These are phyloP conservation scores for Apis florea DNA, from an alignment of 1,140 invertebrate genomes.

Conservation along the genomic window DNA sequence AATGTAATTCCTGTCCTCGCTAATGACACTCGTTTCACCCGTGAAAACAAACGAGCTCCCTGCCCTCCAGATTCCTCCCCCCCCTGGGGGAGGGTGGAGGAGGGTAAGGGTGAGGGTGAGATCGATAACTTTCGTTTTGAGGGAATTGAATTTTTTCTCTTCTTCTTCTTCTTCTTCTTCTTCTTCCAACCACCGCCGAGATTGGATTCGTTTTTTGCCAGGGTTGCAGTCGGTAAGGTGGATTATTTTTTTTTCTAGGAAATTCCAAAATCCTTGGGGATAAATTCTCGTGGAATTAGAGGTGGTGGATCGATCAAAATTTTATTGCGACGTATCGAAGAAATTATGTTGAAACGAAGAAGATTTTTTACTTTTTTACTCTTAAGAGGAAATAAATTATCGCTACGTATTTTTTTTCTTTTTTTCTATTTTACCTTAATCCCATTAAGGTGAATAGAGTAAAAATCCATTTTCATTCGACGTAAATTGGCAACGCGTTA, in stretches of 20 bases:
- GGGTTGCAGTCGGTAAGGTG: not conserved
- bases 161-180: not conserved
- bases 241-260: not conserved
- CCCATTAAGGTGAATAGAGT: no score
- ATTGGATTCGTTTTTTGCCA: not conserved
- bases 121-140: constrained; percentile 26
- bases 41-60: constrained; percentile 39
- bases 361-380: no score
- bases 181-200: no score
- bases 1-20: constrained; percentile 48
- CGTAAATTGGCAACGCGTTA: not conserved
- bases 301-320: no score
- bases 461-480: not conserved
- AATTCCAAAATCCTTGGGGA: not conserved
- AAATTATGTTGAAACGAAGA: no score
- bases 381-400: no score
- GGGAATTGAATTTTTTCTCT: constrained; percentile 20
- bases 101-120: not conserved
- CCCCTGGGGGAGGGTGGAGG: not conserved
- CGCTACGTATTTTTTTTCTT: no score
- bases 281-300: not conserved
- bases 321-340: not conserved
- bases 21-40: constrained; percentile 50
- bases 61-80: not conserved
- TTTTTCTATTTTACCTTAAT: no score